A percentile compares a stretch with the other conserved stretches of the same genome.
Conservation (phyloP, 2,797 vertebrate species). For the Lepidocolaptes lacrymiger region DNA sequence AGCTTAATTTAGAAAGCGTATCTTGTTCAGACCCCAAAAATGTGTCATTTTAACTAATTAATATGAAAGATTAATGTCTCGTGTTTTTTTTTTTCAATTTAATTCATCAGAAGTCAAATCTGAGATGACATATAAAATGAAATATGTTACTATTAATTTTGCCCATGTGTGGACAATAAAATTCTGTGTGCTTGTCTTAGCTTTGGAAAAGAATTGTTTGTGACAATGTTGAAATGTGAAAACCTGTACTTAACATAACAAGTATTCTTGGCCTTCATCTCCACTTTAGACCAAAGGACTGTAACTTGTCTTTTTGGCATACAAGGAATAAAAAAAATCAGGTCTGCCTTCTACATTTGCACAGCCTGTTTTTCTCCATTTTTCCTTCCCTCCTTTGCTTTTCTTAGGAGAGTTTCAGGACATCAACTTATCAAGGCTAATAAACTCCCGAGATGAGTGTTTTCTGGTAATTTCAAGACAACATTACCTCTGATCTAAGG, state of each 20-base stretch:
- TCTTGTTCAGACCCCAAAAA: not conserved
- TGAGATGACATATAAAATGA: not conserved
- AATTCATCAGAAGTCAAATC: not conserved
- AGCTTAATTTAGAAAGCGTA: not conserved
- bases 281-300: not conserved
- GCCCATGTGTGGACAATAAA: not conserved
- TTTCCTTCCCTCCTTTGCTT: not conserved
- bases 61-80: not conserved
- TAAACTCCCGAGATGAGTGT: not conserved
- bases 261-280: not conserved
- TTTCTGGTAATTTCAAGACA: not conserved
- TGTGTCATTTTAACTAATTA: not conserved
- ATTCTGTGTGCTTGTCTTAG: not conserved
- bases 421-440: not conserved
- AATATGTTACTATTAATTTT: not conserved
- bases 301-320: not conserved
- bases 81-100: not conserved
- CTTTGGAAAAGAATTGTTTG: not conserved
- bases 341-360: fast-evolving
- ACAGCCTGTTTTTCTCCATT: not conserved
- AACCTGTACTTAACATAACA: not conserved
- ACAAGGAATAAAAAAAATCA: not conserved
- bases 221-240: not conserved
- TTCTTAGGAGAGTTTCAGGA: not conserved
- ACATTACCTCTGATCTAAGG: not conserved